These are phyloP conservation scores for Chydorus sphaericus DNA, from an alignment of 2,888 invertebrate species.

Conservation along the genomic window DNA sequence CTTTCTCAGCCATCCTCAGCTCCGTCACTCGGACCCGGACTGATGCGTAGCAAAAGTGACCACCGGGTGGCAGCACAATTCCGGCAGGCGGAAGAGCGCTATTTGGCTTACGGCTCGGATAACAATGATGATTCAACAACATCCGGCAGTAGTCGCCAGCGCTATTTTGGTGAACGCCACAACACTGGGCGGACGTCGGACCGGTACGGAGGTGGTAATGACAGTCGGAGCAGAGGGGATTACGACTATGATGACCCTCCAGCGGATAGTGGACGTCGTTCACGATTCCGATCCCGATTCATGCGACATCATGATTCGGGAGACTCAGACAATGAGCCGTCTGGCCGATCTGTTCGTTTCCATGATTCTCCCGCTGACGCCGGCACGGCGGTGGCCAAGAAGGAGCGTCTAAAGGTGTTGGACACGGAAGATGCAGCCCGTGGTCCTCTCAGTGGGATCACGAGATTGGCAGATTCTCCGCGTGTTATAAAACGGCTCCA, in stretches of 20 bases:
- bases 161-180: conserved; percentile 15
- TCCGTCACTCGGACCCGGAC: conserved; percentile 49
- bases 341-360: conserved; percentile 45
- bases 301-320: conserved; percentile 49
- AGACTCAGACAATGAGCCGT: conserved; percentile 55
- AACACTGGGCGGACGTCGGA: neutral
- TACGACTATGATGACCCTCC: conserved; percentile 47
- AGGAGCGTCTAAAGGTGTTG: conserved; percentile 49
- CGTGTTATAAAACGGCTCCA: conserved; percentile 76
- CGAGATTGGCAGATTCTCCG: conserved; percentile 70
- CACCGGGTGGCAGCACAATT: conserved; percentile 78
- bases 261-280: conserved; percentile 40
- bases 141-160: neutral
- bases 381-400: conserved; percentile 26
- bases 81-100: conserved; percentile 52
- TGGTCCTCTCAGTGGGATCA: conserved; percentile 66
- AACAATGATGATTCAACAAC: conserved; percentile 19
- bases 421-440: conserved; percentile 77
- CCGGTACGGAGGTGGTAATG: conserved; percentile 22
- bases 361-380: conserved; percentile 32
- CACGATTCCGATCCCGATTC: conserved; percentile 54
- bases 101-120: conserved; percentile 21
- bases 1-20: conserved; percentile 30
- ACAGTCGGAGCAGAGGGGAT: conserved; percentile 27
- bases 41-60: conserved; percentile 86